Base-by-base conservation (phyloP, 2,888 invertebrate species). In the Ceraclea dissimilis region DNA sequence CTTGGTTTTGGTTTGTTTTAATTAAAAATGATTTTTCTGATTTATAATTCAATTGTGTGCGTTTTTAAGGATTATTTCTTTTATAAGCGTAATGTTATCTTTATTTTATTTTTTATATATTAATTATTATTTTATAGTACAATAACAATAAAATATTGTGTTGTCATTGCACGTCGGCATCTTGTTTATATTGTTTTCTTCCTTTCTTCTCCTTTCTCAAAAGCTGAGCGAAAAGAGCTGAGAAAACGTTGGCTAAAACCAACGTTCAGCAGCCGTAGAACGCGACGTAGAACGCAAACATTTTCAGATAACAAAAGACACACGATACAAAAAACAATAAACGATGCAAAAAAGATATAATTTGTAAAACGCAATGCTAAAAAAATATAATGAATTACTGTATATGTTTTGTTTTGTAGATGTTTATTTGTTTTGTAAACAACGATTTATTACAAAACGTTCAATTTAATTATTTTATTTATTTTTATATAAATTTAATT, bases 111-210 rank as follows among this genome's bases (percentile, higher is more conserved):
- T 39, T 39, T 4, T 39, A 13, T 39, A 13, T 39, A 39, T 39
- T 39, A n/a, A 8, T 39, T 39, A 39, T 39, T 39, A 60, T 60
- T 60, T 60, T 55, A 60, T 57, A 8, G 60, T 60, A 55, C 57
- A 60, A 60, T 60, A 60, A 39, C 39, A 39, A 39, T 59, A 49
- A 17, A 54, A 52, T 43, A 59, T 57, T 43, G 51, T 60, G 34
- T 60, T 52, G 33, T 50, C 43, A 31, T 60, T 22, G 26, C 26
- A 34, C n/a, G 46, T 49, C 57, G 57, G 52, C 60, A 60, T 60
- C 52, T 60, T 60, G 54, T 21, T 21, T 18, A 4, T 44, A 13
- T 13, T 51, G 8, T 16, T 51, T 5, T n/a, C 16, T 51, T 51
- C 31, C 53, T 34, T 31, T 31, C 18, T 20, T 46, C 44, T 13